phyloP scores from a whole-genome alignment of 1,140 invertebrate genomes.

The Diuraphis noxia region DNA sequence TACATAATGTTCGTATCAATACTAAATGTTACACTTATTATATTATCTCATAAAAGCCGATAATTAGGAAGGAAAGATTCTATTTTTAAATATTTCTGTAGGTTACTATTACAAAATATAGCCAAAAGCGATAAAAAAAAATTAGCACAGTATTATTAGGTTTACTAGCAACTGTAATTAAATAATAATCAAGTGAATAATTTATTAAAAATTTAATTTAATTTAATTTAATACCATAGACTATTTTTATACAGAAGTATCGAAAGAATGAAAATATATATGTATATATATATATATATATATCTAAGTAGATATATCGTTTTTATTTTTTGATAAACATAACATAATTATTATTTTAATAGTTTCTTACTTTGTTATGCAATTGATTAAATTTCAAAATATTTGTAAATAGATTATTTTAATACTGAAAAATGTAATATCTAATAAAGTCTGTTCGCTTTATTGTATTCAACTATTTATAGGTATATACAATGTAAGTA shows the following conservation, averaged over 20 bases:
- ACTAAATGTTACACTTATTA: neutral
- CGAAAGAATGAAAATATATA: neutral
- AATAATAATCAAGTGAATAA: neutral
- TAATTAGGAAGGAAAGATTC: neutral
- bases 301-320: neutral
- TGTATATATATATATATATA: no score
- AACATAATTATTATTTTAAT: neutral
- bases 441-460: no score
- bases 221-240: neutral
- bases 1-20: neutral
- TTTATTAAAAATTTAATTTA: slow-evolving; percentile 6
- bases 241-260: neutral
- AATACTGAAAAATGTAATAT: no score
- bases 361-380: neutral
- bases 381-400: neutral
- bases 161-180: neutral
- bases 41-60: neutral
- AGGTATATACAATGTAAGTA: no score
- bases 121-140: neutral
- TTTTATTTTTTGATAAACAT: neutral
- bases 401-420: neutral
- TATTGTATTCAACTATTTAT: no score
- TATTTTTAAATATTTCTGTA: neutral
- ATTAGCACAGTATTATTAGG: neutral
- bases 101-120: neutral